Evolutionary conservation across 2,113 vertebrate species (phyloP).

Genomic region (Zosterops lateralis): DNA sequence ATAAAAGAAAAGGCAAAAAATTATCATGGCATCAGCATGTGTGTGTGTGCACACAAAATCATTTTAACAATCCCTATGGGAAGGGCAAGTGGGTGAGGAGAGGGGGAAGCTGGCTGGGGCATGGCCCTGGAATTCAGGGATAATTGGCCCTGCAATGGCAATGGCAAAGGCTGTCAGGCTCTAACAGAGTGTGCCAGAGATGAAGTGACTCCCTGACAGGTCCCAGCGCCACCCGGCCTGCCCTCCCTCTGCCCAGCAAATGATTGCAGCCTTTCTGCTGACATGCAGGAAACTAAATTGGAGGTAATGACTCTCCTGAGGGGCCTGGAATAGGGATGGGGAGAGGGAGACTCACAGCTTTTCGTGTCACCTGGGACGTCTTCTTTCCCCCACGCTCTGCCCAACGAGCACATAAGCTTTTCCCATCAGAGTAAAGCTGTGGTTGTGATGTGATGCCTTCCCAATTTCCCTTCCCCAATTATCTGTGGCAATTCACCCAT

Average conservation of each 20-base stretch:
- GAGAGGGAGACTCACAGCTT: background rate
- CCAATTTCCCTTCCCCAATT: background rate
- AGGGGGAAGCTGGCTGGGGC: background rate
- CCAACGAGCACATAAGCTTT: background rate
- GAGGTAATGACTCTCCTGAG: slow-evolving; percentile 10
- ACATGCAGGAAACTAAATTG: slow-evolving; percentile 28
- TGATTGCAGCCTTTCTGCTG: slow-evolving; percentile 5
- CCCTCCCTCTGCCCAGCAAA: background rate
- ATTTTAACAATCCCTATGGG: background rate
- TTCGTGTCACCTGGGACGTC: background rate
- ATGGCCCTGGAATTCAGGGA: slow-evolving; percentile 15
- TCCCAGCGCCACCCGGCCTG: background rate
- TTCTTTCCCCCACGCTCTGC: background rate
- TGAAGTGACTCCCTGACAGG: slow-evolving; percentile 36
- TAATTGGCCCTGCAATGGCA: slow-evolving; percentile 52
- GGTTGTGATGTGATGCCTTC: background rate
- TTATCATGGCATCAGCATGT: background rate
- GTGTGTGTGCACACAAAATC: background rate
- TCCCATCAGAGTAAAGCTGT: rapidly evolving
- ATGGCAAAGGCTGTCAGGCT: slow-evolving; percentile 1
- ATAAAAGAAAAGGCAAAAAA: background rate
- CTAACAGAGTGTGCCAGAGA: background rate
- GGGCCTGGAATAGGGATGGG: background rate
- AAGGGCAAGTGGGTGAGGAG: slow-evolving; percentile 3
- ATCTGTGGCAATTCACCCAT: background rate